Evolutionary conservation across 2,888 invertebrate species (phyloP).

Genomic region (Acanthosepion esculentum): DNA sequence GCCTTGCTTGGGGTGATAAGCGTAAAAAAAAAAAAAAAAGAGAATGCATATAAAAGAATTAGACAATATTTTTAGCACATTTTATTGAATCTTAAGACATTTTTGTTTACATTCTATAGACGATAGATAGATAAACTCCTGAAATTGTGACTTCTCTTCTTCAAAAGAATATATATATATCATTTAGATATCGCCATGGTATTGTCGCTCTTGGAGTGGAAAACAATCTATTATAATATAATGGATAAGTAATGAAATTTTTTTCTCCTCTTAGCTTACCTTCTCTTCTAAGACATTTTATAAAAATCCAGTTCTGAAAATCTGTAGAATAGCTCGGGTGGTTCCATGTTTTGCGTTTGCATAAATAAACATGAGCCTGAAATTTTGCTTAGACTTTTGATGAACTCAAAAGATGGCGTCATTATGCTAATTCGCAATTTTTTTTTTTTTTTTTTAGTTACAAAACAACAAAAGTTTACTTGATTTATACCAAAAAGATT

Average conservation of each 20-base stretch:
- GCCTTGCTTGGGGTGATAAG: too few species aligned
- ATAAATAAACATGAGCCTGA: background rate
- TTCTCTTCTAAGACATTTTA: background rate
- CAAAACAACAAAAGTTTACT: background rate
- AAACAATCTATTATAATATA: background rate
- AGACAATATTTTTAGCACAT: background rate
- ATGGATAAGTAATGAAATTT: background rate
- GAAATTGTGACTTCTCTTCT: background rate
- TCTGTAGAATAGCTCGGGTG: background rate
- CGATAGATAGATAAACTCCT: background rate
- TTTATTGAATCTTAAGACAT: background rate
- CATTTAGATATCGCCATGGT: background rate
- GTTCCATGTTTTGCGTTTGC: background rate
- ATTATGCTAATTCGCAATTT: background rate
- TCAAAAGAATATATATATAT: background rate
- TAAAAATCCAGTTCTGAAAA: background rate
- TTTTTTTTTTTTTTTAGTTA: background rate
- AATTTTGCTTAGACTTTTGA: background rate
- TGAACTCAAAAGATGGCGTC: background rate
- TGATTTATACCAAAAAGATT: background rate
- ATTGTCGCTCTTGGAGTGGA: background rate
- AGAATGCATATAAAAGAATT: background rate
- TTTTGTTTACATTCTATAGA: background rate
- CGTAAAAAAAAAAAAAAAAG: too few species aligned
- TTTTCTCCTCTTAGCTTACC: background rate